A percentile compares a stretch with the other conserved stretches of the same genome.
Conservation (phyloP, 1,140 invertebrate genomes). For the Latrodectus geometricus region DNA sequence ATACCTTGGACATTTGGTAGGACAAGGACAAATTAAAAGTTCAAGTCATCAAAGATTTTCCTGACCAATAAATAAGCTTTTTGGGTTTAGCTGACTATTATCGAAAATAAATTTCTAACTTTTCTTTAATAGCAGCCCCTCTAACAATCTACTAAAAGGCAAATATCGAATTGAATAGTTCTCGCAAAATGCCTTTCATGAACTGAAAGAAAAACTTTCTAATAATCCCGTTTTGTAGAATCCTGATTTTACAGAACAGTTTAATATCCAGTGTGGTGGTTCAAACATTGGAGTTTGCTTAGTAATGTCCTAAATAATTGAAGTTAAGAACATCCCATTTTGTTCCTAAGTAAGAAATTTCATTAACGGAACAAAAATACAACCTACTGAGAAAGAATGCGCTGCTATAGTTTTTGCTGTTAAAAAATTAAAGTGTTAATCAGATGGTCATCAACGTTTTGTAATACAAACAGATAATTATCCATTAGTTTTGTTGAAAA, state of each 20-base stretch:
- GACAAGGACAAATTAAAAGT: slow-evolving; percentile 9
- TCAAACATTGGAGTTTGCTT: slow-evolving; percentile 11
- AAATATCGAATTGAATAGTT: not conserved
- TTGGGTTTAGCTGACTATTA: slow-evolving; percentile 3
- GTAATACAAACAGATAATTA: too few species aligned
- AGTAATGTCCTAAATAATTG: slow-evolving; percentile 6
- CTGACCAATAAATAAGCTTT: slow-evolving; percentile 42
- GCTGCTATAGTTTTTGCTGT: too few species aligned
- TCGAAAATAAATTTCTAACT: slow-evolving; percentile 16
- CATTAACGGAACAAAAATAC: slow-evolving; percentile 67
- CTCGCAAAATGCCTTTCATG: not conserved
- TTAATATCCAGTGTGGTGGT: slow-evolving; percentile 5
- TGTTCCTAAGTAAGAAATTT: slow-evolving; percentile 61
- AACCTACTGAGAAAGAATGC: slow-evolving; percentile 71
- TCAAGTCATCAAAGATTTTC: not conserved
- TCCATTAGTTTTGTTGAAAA: slow-evolving; percentile 70
- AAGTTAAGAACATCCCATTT: slow-evolving; percentile 3
- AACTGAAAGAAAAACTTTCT: not conserved
- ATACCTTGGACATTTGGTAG: slow-evolving; percentile 12
- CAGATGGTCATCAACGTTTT: too few species aligned
- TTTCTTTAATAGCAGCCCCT: not conserved
- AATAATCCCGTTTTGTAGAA: too few species aligned
- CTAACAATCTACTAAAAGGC: slow-evolving; percentile 10
- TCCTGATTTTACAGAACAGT: not conserved
- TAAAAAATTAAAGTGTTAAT: too few species aligned